phyloP scores from a whole-genome alignment of 2,797 vertebrate genomes.

The Centroberyx gerrardi region DNA sequence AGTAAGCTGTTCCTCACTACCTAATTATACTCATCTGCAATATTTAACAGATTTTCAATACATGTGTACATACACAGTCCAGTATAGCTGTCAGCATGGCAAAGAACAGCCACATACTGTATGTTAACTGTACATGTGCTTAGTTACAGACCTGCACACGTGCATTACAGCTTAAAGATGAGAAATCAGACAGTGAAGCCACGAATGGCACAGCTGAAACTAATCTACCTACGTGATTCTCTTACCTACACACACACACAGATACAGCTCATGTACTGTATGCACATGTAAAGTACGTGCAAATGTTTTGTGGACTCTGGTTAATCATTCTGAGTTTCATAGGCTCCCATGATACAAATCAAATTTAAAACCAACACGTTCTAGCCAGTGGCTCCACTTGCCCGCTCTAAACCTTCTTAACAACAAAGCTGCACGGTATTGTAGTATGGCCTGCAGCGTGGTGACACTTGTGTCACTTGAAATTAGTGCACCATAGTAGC shows the following conservation, averaged over 20 bases:
- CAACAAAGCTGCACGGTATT: neutral
- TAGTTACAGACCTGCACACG: conserved; percentile 7
- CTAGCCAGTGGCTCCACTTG: neutral
- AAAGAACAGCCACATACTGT: neutral
- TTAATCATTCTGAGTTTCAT: neutral
- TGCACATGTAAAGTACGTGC: neutral
- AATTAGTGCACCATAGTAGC: conserved; percentile 12
- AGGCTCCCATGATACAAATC: no score
- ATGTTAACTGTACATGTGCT: conserved; percentile 1
- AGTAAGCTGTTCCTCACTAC: neutral
- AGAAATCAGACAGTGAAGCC: neutral
- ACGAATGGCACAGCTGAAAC: neutral
- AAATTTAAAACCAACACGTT: neutral
- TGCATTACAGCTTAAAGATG: conserved; percentile 6
- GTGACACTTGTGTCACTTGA: neutral
- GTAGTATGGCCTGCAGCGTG: neutral
- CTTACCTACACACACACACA: no score
- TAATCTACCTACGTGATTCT: no score
- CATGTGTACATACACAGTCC: neutral
- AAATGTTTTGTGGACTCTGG: neutral
- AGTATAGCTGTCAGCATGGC: neutral
- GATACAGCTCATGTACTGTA: neutral
- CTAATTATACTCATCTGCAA: neutral
- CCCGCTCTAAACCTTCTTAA: no score
- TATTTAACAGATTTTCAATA: neutral